Evolutionary conservation across 1,140 invertebrate species (phyloP).

Genomic region (Cepaea nemoralis): DNA sequence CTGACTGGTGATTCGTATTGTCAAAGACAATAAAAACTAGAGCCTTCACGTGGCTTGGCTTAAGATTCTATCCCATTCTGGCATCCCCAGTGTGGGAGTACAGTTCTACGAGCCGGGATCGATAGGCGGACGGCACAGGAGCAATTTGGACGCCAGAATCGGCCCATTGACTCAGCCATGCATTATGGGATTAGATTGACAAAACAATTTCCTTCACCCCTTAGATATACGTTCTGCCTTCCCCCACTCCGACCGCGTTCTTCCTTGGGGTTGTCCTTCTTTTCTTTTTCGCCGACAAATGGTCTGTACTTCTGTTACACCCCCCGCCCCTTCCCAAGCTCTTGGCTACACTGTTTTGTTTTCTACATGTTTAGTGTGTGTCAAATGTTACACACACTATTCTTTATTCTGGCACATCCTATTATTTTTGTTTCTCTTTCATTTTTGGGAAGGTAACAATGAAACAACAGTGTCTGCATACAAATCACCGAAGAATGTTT

Average conservation of each 20-base stretch:
- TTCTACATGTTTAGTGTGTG: too few species aligned
- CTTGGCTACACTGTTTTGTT: too few species aligned
- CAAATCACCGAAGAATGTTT: too few species aligned
- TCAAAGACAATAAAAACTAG: too few species aligned
- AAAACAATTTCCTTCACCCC: slow-evolving; percentile 41
- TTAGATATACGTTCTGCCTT: neutral
- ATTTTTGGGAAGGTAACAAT: too few species aligned
- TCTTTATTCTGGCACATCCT: too few species aligned
- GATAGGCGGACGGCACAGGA: slow-evolving; percentile 19
- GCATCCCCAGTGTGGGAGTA: neutral
- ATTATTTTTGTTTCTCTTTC: too few species aligned
- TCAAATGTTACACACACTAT: too few species aligned
- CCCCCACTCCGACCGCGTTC: neutral
- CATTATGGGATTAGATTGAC: slow-evolving; percentile 45
- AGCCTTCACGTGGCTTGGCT: too few species aligned
- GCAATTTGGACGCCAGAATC: slow-evolving; percentile 37
- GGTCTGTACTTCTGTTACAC: neutral
- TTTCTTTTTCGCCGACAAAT: neutral
- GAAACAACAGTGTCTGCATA: too few species aligned
- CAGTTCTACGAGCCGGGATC: neutral
- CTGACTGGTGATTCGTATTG: too few species aligned
- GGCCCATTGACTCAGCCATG: slow-evolving; percentile 43
- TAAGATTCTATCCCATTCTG: neutral
- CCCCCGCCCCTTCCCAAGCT: too few species aligned
- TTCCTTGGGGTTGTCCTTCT: neutral